Evolutionary conservation across 64 coral and sea anemone species (phyloP), one percentile per base, ranked within the genome.

Genomic region (Montipora efflorescens): DNA sequence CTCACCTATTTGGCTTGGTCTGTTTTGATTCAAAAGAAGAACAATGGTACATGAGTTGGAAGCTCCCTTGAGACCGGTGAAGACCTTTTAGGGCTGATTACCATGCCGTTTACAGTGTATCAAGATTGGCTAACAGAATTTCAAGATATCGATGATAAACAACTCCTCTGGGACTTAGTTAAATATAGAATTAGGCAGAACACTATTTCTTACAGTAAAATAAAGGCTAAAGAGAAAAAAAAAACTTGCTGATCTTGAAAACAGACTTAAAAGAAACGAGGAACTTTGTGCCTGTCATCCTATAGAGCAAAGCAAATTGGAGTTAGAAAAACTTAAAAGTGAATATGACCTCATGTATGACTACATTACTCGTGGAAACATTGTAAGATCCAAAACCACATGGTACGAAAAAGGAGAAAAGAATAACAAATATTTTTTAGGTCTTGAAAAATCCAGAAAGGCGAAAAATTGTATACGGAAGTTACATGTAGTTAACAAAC

Each of bases 391-490:
- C 13, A n/a, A 79, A 73, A 45, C 51, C 0, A 64, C 80, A 36
- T 81, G 77, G 89, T 90, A 80, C 23, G 89, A 80, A 79, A 44
- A 81, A 18, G 77, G 89, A 61, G 76, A 90, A 66, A 90, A 90
- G 79, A 90, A 90, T 52, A 90, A 11, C 36, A 79, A 90, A 90
- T 81, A 90, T 49, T 81, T 90, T 43, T 21, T 90, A 23, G 66
- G 80, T 46, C 12, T 81, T 47, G 89, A 90, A 90, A 81, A 58
- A 28, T 16, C 48, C 46, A 5, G 46, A 11, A 87, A 70, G n/a
- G 67, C 8, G 48, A 75, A 87, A 47, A 58, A 47, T 47, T 87
- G 83, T 58, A 67, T 87, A 61, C 64, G 22, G 19, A 87, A 73
- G 23, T 21, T 79, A 19, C 19, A 4, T 77, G 72, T 58, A 3